A percentile compares a stretch with the other conserved stretches of the same genome.
These are phyloP conservation scores for Ursus arctos DNA, from an alignment of 2,113 vertebrate species.

Conservation along the genomic window DNA sequence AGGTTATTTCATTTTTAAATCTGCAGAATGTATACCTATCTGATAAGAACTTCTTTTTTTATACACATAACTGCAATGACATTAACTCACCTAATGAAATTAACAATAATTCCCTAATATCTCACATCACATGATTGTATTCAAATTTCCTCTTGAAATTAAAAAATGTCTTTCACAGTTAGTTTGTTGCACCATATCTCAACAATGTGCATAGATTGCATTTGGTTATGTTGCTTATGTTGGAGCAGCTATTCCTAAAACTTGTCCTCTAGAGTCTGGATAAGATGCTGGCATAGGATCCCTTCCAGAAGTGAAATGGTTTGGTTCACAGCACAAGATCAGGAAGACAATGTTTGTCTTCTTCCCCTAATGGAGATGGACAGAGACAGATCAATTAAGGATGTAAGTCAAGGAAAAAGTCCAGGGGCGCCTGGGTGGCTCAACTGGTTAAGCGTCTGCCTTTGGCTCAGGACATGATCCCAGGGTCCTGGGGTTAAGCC, in stretches of 20 bases:
- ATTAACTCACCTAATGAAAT: background rate
- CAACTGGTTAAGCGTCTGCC: background rate
- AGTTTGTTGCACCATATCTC: background rate
- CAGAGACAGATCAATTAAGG: background rate
- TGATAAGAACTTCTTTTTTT: background rate
- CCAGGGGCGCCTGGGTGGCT: background rate
- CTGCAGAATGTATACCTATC: background rate
- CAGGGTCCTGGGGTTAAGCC: background rate
- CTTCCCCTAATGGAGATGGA: background rate
- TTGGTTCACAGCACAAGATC: background rate
- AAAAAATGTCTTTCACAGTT: background rate
- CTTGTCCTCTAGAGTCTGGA: background rate
- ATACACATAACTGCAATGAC: background rate
- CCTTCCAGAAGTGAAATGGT: background rate
- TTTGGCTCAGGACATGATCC: background rate
- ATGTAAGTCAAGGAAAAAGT: background rate
- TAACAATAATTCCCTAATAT: background rate
- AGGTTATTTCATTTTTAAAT: conserved; percentile 4
- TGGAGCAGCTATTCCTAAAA: background rate
- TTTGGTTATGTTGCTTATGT: background rate
- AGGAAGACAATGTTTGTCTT: background rate
- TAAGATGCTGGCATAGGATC: background rate
- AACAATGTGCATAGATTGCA: background rate
- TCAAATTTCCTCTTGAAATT: background rate
- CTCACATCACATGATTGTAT: background rate